Evolutionary conservation across 2,888 invertebrate genomes (phyloP).

Genomic region (Neoascia interrupta): DNA sequence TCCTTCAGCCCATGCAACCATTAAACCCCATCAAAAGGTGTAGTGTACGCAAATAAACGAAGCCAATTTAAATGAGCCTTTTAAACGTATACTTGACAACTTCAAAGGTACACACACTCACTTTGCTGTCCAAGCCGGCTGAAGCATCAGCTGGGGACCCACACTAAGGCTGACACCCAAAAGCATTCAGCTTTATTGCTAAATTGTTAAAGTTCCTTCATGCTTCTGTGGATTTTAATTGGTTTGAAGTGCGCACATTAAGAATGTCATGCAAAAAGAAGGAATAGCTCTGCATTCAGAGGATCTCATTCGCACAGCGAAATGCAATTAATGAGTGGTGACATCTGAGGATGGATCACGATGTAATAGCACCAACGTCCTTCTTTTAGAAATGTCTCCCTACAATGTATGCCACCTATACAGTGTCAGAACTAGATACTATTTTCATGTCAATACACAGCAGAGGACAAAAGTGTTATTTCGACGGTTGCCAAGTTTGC

Average conservation of each 20-base stretch:
- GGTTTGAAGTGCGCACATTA: conserved; percentile 69
- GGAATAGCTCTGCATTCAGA: too few relatives aligned
- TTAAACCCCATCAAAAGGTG: conserved; percentile 43
- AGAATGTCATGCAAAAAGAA: conserved; percentile 49
- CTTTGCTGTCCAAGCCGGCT: not conserved
- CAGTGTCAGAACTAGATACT: conserved; percentile 7
- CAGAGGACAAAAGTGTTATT: conserved; percentile 2
- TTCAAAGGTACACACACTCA: conserved; percentile 21
- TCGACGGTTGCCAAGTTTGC: conserved; percentile 49
- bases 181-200: conserved; percentile 67
- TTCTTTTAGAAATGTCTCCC: conserved; percentile 22
- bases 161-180: conserved; percentile 39
- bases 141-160: not conserved
- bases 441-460: conserved; percentile 32
- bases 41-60: conserved; percentile 54
- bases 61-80: conserved; percentile 58
- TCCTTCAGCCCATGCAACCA: not conserved
- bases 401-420: not conserved
- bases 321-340: conserved; percentile 71
- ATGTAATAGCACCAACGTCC: conserved; percentile 32
- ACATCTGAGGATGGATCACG: conserved; percentile 69
- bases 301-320: conserved; percentile 42
- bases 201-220: conserved; percentile 70
- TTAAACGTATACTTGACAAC: conserved; percentile 59
- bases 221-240: conserved; percentile 71